Evolutionary conservation across 2,888 invertebrate genomes (phyloP).

Genomic region (Megaustenia siamemsis): DNA sequence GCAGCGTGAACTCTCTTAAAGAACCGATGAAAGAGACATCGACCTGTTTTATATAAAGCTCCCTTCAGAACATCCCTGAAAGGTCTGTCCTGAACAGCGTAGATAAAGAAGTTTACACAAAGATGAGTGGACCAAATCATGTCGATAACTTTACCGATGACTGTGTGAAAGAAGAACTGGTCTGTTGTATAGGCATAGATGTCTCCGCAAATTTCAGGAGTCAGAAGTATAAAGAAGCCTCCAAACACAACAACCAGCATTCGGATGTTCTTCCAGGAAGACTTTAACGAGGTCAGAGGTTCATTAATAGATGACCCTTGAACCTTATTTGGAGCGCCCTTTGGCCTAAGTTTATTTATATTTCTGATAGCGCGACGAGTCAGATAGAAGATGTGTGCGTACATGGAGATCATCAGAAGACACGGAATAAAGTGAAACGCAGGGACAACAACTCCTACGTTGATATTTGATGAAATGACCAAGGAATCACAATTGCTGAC

Average conservation of each 20-base stretch:
- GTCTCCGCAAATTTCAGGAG: neutral
- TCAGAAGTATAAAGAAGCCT: neutral
- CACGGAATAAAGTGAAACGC: neutral
- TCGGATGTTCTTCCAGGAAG: constrained; percentile 9
- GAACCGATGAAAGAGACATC: too few relatives aligned
- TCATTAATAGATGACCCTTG: neutral
- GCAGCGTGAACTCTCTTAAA: too few relatives aligned
- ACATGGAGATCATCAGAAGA: neutral
- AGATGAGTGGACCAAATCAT: neutral
- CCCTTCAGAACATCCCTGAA: neutral
- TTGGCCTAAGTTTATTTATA: neutral
- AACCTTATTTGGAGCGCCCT: too few relatives aligned
- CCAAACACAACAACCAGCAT: constrained; percentile 20
- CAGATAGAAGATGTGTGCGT: neutral
- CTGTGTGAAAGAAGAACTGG: too few relatives aligned
- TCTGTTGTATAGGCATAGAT: neutral
- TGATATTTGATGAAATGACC: neutral
- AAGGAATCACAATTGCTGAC: neutral
- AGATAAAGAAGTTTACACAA: neutral
- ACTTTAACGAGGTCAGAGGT: neutral
- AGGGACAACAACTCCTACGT: neutral
- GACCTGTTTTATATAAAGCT: too few relatives aligned
- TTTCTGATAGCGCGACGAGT: neutral
- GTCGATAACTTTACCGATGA: neutral
- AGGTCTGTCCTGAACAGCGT: neutral